Evolutionary conservation across 2,797 vertebrate genomes (phyloP).

Genomic region (Alectoris magna): DNA sequence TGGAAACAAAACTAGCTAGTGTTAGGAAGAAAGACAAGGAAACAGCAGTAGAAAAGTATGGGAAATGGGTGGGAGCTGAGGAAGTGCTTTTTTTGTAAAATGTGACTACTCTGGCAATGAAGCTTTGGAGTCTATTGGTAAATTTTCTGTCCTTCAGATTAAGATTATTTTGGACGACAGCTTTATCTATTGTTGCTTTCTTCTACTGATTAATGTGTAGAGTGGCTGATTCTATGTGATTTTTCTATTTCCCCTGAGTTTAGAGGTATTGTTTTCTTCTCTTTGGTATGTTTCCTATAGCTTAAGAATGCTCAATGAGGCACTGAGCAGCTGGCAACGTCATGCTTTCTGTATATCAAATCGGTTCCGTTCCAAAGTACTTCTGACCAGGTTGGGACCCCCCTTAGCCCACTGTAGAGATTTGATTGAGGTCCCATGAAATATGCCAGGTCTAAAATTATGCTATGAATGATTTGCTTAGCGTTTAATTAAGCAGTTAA

Average conservation of each 20-base stretch:
- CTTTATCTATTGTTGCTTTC: not conserved
- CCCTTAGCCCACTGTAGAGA: not conserved
- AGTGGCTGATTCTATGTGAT: not conserved
- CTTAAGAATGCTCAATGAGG: not conserved
- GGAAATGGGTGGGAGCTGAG: slow-evolving; percentile 17
- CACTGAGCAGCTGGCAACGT: not conserved
- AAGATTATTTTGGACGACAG: not conserved
- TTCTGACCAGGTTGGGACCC: not conserved
- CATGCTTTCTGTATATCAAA: not conserved
- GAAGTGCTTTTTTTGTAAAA: not conserved
- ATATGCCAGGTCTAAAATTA: not conserved
- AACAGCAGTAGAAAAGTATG: not conserved
- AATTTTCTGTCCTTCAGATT: not conserved
- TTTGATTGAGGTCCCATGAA: not conserved
- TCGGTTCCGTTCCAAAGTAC: not conserved
- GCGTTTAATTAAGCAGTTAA: not conserved
- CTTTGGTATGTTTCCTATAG: not conserved
- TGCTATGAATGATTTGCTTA: not conserved
- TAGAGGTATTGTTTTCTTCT: not conserved
- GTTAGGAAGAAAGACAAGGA: not conserved
- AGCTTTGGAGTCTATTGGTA: not conserved
- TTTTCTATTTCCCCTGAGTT: not conserved
- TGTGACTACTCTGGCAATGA: not conserved
- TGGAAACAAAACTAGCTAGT: not conserved
- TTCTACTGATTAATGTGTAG: not conserved